Percentiles rank a stretch among this genome's conserved stretches.
These are phyloP conservation scores for Takifugu rubripes DNA, from an alignment of 2,797 vertebrate genomes.

Conservation along the genomic window DNA sequence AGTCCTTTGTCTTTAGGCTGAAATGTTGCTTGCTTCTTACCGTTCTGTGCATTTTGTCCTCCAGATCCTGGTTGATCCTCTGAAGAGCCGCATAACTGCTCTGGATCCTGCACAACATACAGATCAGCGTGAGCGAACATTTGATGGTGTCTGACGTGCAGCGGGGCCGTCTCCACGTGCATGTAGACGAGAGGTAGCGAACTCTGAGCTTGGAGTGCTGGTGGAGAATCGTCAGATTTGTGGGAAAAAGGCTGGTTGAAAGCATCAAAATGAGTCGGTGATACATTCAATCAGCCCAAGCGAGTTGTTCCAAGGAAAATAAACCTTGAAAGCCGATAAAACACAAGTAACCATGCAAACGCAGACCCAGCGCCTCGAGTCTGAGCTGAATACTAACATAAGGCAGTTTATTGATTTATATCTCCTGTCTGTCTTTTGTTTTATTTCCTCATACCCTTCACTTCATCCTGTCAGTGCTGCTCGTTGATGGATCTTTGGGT, in stretches of 20 bases:
- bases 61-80: conserved; percentile 96
- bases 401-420: background rate
- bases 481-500: conserved; percentile 16
- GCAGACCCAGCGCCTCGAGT: background rate
- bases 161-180: conserved; percentile 14
- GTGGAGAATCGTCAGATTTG: conserved; percentile 22
- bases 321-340: background rate
- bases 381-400: background rate
- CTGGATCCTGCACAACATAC: conserved; percentile 82
- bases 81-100: conserved; percentile 92
- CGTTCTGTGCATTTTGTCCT: conserved; percentile 92
- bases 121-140: conserved; percentile 14
- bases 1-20: too few relatives aligned
- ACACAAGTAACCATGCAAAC: conserved; percentile 20
- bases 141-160: conserved; percentile 8
- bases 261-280: conserved; percentile 17
- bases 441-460: background rate
- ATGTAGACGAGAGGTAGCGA: conserved; percentile 20
- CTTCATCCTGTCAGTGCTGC: background rate
- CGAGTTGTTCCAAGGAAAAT: background rate
- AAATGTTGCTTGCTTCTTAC: conserved; percentile 70
- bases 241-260: conserved; percentile 24
- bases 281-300: conserved; percentile 1
- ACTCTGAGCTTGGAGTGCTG: conserved; percentile 2
- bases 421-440: background rate